phyloP scores from a whole-genome alignment of 2,888 invertebrate species.

The Aphidius colemani region DNA sequence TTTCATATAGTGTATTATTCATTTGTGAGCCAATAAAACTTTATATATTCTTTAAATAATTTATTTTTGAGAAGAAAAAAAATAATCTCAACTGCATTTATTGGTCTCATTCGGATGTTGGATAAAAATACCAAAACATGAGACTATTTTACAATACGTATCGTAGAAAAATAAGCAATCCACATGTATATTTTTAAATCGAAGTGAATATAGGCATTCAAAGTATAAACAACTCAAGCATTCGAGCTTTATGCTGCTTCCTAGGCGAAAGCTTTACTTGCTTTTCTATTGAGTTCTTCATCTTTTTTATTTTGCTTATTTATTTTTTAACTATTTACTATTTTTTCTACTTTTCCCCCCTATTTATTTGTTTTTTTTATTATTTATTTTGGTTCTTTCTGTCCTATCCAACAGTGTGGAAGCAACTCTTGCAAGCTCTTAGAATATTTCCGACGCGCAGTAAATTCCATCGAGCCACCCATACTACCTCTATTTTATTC shows the following conservation, averaged over 20 bases:
- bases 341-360: neutral
- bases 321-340: neutral
- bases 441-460: conserved; percentile 52
- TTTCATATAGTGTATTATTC: too few species aligned
- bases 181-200: conserved; percentile 13
- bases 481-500: conserved; percentile 23
- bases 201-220: conserved; percentile 51
- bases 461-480: conserved; percentile 48
- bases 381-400: conserved; percentile 14
- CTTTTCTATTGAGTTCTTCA: neutral
- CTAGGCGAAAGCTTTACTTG: too few species aligned
- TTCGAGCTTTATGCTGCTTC: conserved; percentile 34
- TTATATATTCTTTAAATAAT: too few species aligned
- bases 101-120: neutral
- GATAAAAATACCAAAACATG: conserved; percentile 3
- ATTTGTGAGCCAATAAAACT: too few species aligned
- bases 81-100: too few species aligned
- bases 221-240: conserved; percentile 50
- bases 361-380: conserved; percentile 7
- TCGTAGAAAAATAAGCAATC: neutral
- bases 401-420: conserved; percentile 47
- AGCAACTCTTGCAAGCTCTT: conserved; percentile 46
- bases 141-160: conserved; percentile 13
- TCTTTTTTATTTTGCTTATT: too few species aligned
- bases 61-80: too few species aligned